Evolutionary conservation across 2,888 invertebrate genomes (phyloP).

Genomic region (Merodon equestris): DNA sequence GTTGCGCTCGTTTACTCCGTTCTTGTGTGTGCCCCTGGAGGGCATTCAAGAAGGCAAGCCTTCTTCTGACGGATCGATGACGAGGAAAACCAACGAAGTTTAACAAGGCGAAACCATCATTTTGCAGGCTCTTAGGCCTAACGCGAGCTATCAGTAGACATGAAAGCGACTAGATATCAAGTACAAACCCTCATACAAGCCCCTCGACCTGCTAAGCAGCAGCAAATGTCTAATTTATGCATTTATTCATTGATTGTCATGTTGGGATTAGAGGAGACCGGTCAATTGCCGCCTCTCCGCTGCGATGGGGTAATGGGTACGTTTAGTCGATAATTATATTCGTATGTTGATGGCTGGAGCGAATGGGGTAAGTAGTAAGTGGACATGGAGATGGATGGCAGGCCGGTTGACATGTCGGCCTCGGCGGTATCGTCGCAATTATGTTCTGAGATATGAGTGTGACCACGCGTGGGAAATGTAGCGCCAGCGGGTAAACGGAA

Average conservation of each 20-base stretch:
- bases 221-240: slow-evolving; percentile 64
- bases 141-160: slow-evolving; percentile 47
- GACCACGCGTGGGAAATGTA: slow-evolving; percentile 16
- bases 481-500: neutral
- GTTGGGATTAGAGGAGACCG: slow-evolving; percentile 64
- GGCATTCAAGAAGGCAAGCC: slow-evolving; percentile 6
- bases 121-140: slow-evolving; percentile 38
- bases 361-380: slow-evolving; percentile 25
- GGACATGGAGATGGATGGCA: slow-evolving; percentile 43
- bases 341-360: slow-evolving; percentile 8
- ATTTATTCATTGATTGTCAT: slow-evolving; percentile 69
- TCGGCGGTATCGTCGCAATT: too few relatives aligned
- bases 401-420: slow-evolving; percentile 27
- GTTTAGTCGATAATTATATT: slow-evolving; percentile 49
- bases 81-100: slow-evolving; percentile 13
- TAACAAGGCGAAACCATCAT: slow-evolving; percentile 61
- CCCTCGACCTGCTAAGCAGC: slow-evolving; percentile 54
- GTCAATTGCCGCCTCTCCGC: slow-evolving; percentile 59
- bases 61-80: neutral
- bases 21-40: too few relatives aligned
- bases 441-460: slow-evolving; percentile 18
- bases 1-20: too few relatives aligned
- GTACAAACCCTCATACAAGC: slow-evolving; percentile 40
- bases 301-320: slow-evolving; percentile 44
- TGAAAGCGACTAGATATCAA: slow-evolving; percentile 51